A percentile compares a stretch with the other conserved stretches of the same genome.
These are phyloP conservation scores for Drosophila neocordata DNA, from an alignment of 1,140 invertebrate genomes.

Conservation along the genomic window DNA sequence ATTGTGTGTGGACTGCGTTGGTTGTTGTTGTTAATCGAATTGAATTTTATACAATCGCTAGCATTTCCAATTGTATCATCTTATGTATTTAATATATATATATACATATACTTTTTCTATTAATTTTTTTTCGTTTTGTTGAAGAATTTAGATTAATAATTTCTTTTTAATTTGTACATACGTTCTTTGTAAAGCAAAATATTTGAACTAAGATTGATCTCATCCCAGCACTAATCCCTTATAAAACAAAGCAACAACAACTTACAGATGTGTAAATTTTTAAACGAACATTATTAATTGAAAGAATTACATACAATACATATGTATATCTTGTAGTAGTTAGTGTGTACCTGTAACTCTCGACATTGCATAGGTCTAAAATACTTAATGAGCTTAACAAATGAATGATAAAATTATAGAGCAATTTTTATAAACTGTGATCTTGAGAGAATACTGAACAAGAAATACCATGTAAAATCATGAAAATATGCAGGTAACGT, in stretches of 20 bases:
- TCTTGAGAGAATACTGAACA: slow-evolving; percentile 31
- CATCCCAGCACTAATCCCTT: slow-evolving; percentile 42
- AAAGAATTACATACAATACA: not conserved
- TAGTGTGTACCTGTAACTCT: slow-evolving; percentile 45
- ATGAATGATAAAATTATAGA: slow-evolving; percentile 6
- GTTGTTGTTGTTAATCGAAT: slow-evolving; percentile 5
- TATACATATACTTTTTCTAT: slow-evolving; percentile 1
- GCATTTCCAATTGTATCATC: slow-evolving; percentile 54
- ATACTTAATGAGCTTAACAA: slow-evolving; percentile 34
- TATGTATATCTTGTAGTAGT: not conserved
- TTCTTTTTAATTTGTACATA: slow-evolving; percentile 56
- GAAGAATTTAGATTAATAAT: slow-evolving; percentile 38
- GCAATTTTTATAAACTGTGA: slow-evolving; percentile 31
- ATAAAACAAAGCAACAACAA: slow-evolving; percentile 22
- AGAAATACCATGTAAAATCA: slow-evolving; percentile 49
- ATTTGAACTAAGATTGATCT: slow-evolving; percentile 48
- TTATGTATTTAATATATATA: slow-evolving; percentile 12
- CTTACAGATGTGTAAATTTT: slow-evolving; percentile 36
- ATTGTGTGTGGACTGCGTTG: not conserved
- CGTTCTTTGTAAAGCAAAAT: slow-evolving; percentile 42
- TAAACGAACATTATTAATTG: not conserved
- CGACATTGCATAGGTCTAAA: slow-evolving; percentile 20
- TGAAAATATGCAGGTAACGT: slow-evolving; percentile 43
- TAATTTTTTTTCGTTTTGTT: slow-evolving; percentile 22
- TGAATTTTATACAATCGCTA: slow-evolving; percentile 35